These are phyloP conservation scores for Drosophila incognita DNA, from an alignment of 2,888 invertebrate genomes.

Conservation along the genomic window DNA sequence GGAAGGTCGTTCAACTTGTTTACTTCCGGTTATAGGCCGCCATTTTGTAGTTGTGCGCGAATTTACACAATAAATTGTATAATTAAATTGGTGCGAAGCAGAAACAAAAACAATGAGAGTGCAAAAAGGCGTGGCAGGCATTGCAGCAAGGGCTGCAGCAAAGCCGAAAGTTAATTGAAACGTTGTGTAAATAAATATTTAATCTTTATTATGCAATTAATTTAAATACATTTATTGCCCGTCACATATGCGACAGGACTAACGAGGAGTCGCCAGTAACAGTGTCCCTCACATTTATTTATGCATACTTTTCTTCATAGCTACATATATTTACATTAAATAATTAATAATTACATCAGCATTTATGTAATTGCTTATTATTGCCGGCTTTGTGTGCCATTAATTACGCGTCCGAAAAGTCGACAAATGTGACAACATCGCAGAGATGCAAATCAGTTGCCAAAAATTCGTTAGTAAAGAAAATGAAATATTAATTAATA, in stretches of 20 bases:
- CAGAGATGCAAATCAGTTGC: conserved; percentile 8
- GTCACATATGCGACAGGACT: conserved; percentile 35
- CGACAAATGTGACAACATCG: conserved; percentile 1
- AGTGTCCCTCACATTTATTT: conserved; percentile 20
- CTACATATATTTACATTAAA: conserved; percentile 62
- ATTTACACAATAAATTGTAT: conserved; percentile 78
- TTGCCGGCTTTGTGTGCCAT: conserved; percentile 48
- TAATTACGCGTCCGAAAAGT: conserved; percentile 38
- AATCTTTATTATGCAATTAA: conserved; percentile 81
- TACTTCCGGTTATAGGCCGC: conserved; percentile 70
- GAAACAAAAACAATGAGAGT: conserved; percentile 35
- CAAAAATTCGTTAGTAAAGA: neutral
- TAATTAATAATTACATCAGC: conserved; percentile 81
- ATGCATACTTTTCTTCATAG: neutral
- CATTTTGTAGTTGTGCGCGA: conserved; percentile 71
- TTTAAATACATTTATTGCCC: conserved; percentile 80
- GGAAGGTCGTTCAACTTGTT: conserved; percentile 77
- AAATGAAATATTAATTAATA: neutral
- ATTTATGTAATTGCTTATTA: conserved; percentile 78
- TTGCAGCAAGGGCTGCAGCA: conserved; percentile 28
- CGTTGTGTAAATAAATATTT: conserved; percentile 81
- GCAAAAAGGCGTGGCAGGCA: conserved; percentile 15
- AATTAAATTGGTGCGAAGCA: conserved; percentile 75
- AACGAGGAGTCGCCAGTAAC: conserved; percentile 3
- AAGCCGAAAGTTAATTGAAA: conserved; percentile 81